Evolutionary conservation across 2,113 vertebrate species (phyloP).

Genomic region (Thomomys bottae): DNA sequence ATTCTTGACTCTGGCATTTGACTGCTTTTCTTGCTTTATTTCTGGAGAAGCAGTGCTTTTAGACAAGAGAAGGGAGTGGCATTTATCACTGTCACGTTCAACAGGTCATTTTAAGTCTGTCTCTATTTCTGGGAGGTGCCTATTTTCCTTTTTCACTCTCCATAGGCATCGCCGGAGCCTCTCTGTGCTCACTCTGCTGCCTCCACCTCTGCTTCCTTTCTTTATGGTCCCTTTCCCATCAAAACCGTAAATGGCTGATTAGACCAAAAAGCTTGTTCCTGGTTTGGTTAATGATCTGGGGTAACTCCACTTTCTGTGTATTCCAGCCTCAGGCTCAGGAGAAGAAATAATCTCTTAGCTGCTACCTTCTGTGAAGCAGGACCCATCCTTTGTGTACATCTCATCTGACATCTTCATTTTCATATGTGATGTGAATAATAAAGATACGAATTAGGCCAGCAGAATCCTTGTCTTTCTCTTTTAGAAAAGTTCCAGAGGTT

Average conservation of each 20-base stretch:
- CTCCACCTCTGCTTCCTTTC: not conserved
- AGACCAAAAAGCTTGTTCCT: not conserved
- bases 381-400: too few relatives aligned
- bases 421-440: not conserved
- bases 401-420: not conserved
- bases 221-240: not conserved
- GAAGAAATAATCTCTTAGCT: not conserved
- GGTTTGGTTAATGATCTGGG: too few relatives aligned
- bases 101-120: not conserved
- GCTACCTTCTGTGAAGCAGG: not conserved
- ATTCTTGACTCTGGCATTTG: too few relatives aligned
- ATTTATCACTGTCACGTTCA: not conserved
- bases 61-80: constrained; percentile 14
- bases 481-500: too few relatives aligned
- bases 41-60: constrained; percentile 6
- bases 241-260: not conserved
- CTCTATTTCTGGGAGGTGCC: not conserved
- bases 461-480: not conserved
- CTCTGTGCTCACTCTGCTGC: fast-evolving
- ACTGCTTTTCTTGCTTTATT: constrained; percentile 25
- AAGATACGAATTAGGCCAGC: not conserved
- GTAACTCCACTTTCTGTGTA: not conserved
- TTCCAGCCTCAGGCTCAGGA: not conserved
- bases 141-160: not conserved
- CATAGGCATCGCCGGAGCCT: not conserved